Evolutionary conservation across 2,113 vertebrate genomes (phyloP).

Genomic region (Mormyrus lacerda): DNA sequence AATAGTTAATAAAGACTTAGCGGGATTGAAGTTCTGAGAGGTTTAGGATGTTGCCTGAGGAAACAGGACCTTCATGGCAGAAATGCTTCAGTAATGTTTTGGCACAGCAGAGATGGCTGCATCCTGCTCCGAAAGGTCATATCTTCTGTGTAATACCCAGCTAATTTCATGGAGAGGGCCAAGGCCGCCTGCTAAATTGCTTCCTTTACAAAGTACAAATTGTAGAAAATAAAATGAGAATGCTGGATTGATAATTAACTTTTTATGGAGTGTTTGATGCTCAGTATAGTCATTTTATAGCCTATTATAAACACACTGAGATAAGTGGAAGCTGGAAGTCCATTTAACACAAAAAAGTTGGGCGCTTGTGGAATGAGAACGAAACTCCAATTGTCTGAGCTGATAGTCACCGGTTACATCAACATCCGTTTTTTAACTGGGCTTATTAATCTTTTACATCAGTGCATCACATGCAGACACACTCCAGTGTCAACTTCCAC

Average conservation of each 20-base stretch:
- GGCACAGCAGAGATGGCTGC: background rate
- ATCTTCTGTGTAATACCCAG: conserved; percentile 9
- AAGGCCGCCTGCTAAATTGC: conserved; percentile 6
- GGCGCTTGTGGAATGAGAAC: background rate
- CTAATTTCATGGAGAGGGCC: conserved; percentile 22
- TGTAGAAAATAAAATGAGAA: conserved; percentile 4
- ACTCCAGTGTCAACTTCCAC: background rate
- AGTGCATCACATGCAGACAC: background rate
- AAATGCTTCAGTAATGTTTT: background rate
- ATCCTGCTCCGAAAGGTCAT: conserved; percentile 23
- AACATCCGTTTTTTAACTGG: background rate
- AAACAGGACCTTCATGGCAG: background rate
- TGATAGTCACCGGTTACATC: background rate
- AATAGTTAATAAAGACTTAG: conserved; percentile 17
- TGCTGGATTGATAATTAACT: conserved; percentile 22
- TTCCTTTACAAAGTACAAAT: conserved; percentile 10
- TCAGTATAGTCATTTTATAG: conserved; percentile 17
- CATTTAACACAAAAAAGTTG: background rate
- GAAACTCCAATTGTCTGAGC: background rate
- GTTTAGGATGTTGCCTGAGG: conserved; percentile 7
- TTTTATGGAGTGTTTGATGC: conserved; percentile 11
- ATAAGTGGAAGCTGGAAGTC: background rate
- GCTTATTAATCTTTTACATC: background rate
- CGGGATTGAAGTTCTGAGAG: background rate
- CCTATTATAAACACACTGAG: conserved; percentile 16